phyloP scores from a whole-genome alignment of 92 coral and sea anemone species.

The Desmophyllum pertusum region DNA sequence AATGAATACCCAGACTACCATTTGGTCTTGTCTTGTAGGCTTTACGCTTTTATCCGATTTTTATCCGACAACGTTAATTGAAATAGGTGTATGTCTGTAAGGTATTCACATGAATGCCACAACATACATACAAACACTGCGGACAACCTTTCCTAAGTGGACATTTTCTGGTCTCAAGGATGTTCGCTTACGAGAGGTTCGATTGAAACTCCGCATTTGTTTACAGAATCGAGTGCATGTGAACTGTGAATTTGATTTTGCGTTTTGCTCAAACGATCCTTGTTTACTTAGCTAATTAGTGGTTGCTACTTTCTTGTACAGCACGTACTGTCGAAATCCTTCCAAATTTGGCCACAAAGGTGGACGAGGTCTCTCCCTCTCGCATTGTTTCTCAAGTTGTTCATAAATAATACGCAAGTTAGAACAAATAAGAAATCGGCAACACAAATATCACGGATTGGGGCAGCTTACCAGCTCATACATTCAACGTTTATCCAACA shows the following conservation, averaged over 20 bases:
- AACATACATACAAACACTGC: too few relatives aligned
- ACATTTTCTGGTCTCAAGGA: too few relatives aligned
- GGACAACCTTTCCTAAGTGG: too few relatives aligned
- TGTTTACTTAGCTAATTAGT: neutral
- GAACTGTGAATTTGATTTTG: neutral
- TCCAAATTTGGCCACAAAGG: constrained; percentile 12
- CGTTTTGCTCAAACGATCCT: neutral
- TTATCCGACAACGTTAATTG: too few relatives aligned
- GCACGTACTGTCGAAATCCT: neutral
- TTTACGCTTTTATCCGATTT: too few relatives aligned
- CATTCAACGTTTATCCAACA: neutral
- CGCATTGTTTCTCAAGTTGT: constrained; percentile 1
- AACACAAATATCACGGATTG: neutral
- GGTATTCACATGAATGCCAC: too few relatives aligned
- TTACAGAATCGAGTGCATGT: too few relatives aligned
- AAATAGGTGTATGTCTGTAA: too few relatives aligned
- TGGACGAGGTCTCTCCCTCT: neutral
- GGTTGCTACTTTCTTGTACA: neutral
- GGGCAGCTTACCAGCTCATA: neutral
- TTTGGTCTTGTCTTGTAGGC: too few relatives aligned
- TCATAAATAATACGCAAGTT: constrained; percentile 15
- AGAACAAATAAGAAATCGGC: neutral
- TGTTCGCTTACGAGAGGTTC: too few relatives aligned
- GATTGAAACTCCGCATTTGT: too few relatives aligned
- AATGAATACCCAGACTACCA: too few relatives aligned